A percentile compares a stretch with the other conserved stretches of the same genome.
Evolutionary conservation across 2,113 vertebrate genomes (phyloP).

Genomic region (Cyanoramphus novaezelandiae): DNA sequence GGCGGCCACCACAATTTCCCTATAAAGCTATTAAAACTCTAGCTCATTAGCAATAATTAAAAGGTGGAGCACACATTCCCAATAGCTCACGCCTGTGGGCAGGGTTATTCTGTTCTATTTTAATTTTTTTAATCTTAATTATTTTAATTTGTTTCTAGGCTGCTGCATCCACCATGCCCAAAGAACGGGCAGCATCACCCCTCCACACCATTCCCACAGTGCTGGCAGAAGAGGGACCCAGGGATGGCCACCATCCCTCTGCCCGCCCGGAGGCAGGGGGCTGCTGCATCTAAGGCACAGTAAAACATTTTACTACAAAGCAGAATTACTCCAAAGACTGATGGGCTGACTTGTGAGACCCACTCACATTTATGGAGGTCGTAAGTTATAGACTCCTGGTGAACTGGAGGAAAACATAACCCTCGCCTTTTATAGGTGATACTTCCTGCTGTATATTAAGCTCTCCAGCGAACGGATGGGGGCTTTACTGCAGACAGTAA

Average conservation of each 20-base stretch:
- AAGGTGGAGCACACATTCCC: constrained; percentile 30
- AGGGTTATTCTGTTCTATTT: not conserved
- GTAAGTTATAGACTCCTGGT: constrained; percentile 66
- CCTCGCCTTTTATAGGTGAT: constrained; percentile 73
- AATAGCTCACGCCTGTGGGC: not conserved
- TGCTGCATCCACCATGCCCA: not conserved
- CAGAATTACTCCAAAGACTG: constrained; percentile 75
- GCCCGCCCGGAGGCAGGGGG: fast-evolving
- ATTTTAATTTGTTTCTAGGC: not conserved
- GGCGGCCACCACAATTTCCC: constrained; percentile 36
- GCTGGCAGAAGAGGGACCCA: not conserved
- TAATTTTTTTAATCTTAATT: not conserved
- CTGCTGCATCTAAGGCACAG: not conserved
- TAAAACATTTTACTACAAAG: constrained; percentile 73
- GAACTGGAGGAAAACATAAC: constrained; percentile 61
- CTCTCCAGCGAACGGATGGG: constrained; percentile 55
- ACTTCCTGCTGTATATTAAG: constrained; percentile 76
- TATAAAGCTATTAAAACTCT: constrained; percentile 60
- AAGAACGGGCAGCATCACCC: not conserved
- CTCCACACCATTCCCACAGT: fast-evolving
- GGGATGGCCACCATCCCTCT: not conserved
- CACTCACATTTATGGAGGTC: constrained; percentile 77
- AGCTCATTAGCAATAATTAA: constrained; percentile 70
- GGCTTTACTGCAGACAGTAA: constrained; percentile 71
- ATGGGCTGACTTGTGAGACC: constrained; percentile 73